These are phyloP conservation scores for Okapia johnstoni DNA, from an alignment of 2,113 vertebrate genomes.

Conservation along the genomic window DNA sequence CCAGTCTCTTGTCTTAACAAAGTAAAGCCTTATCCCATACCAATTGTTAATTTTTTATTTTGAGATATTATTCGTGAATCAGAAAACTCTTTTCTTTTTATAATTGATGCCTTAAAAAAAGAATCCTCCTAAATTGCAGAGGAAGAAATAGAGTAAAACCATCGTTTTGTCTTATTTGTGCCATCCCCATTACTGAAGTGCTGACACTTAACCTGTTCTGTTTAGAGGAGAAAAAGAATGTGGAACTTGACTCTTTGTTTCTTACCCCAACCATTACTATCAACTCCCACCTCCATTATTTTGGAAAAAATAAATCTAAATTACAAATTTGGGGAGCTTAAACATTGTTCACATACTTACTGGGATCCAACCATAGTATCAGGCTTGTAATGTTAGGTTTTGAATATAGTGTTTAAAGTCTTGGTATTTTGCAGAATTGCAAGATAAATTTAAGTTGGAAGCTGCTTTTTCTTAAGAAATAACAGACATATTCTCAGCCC, in stretches of 20 bases:
- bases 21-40: background rate
- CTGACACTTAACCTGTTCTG: background rate
- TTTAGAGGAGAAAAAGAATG: background rate
- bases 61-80: background rate
- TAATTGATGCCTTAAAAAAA: background rate
- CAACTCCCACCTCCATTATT: background rate
- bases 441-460: slow-evolving; percentile 50
- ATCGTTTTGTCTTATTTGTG: background rate
- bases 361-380: background rate
- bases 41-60: slow-evolving; percentile 15
- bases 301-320: slow-evolving; percentile 18
- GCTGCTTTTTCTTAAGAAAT: slow-evolving; percentile 36
- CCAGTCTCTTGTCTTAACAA: slow-evolving; percentile 1
- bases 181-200: background rate
- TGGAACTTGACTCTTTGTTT: background rate
- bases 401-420: slow-evolving; percentile 42
- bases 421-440: slow-evolving; percentile 44
- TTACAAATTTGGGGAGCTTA: slow-evolving; percentile 22
- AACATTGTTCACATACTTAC: background rate
- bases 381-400: slow-evolving; percentile 23
- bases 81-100: background rate
- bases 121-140: background rate
- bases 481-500: slow-evolving; percentile 32
- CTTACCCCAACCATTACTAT: background rate
- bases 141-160: slow-evolving; percentile 11